Conservation (phyloP, 2,888 invertebrate genomes). For the Opisthograptis luteolata region DNA sequence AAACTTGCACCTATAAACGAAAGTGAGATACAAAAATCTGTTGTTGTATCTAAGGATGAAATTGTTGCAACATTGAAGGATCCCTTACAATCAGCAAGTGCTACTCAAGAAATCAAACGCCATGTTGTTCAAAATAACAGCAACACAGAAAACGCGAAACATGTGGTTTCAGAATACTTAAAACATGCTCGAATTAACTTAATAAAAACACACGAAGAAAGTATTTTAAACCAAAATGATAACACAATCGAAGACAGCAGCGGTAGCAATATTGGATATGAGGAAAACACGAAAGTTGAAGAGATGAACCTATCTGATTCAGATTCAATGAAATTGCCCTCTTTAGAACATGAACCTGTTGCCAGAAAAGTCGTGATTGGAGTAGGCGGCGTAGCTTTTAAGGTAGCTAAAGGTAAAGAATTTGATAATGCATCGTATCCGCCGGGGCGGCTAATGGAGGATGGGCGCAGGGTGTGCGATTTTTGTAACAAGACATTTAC, state of each 20-base stretch:
- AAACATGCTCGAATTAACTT: conserved; percentile 84
- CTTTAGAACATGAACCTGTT: conserved; percentile 74
- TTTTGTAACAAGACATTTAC: conserved; percentile 97
- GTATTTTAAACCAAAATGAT: conserved; percentile 58
- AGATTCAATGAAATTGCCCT: conserved; percentile 62
- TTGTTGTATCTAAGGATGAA: conserved; percentile 51
- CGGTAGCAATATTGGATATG: conserved; percentile 52
- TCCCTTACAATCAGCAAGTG: conserved; percentile 34
- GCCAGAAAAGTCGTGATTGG: conserved; percentile 86
- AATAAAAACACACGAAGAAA: conserved; percentile 70
- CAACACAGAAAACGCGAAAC: conserved; percentile 84
- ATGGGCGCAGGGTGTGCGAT: conserved; percentile 90
- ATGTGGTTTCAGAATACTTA: conserved; percentile 87
- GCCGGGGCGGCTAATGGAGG: conserved; percentile 86
- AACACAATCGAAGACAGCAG: conserved; percentile 58
- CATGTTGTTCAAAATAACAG: conserved; percentile 53
- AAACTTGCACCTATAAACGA: conserved; percentile 45
- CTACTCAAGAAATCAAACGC: conserved; percentile 53
- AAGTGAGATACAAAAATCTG: conserved; percentile 41
- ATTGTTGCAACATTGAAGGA: conserved; percentile 41
- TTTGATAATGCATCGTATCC: conserved; percentile 75
- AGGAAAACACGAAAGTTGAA: conserved; percentile 62
- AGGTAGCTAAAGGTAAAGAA: conserved; percentile 82
- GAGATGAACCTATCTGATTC: conserved; percentile 58
- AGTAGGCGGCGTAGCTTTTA: conserved; percentile 85